Base-by-base conservation (phyloP, 2,113 vertebrate species). In the Corydoras sp. region DNA sequence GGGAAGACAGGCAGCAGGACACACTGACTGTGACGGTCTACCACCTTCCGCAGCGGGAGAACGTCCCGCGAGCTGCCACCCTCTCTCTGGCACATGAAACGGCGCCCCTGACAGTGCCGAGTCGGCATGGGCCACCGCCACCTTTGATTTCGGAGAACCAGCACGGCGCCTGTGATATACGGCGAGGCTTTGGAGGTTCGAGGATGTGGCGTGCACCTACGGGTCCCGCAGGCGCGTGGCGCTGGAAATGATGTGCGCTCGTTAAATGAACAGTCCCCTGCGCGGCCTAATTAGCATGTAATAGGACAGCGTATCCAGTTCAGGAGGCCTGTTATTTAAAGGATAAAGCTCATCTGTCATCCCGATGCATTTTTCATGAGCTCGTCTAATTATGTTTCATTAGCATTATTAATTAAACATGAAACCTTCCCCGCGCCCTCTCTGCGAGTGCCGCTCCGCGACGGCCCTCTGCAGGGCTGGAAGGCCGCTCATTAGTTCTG, bases 351-450 rank as follows among this genome's bases (percentile, higher is more conserved):
- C 89, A 88, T 90, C 88, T 87, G 86, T 89, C 88, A 89, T 90
- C 89, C 89, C 84, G 86, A 90, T 90, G 87, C 86, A 90, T 90
- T 90, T 89, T 90, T 89, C 86, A 90, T 89, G 88, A 89, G 88
- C 86, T 82, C 79, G 78, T 83, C 84, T 90, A 89, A 90, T 90
- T 89, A 88, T 81, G 81, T 86, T 89, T 88, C 81, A 90, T 90
- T 89, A 89, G 87, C 85, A 86, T 87, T 88, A 90, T 89, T 89
- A 90, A 90, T 89, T 88, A 90, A 89, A 89, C 87, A 89, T 87
- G 84, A 89, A 88, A 88, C 84, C 79, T 83, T 85, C 81, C 83
- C 83, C 82, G 83, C 88, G 86, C 86, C 84, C 85, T 83, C 80
- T 76, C 78, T 85, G 83, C 86, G 85, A 85, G 79, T 78, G 74